Evolutionary conservation across 2,113 vertebrate species (phyloP).

Genomic region (Galemys pyrenaicus): DNA sequence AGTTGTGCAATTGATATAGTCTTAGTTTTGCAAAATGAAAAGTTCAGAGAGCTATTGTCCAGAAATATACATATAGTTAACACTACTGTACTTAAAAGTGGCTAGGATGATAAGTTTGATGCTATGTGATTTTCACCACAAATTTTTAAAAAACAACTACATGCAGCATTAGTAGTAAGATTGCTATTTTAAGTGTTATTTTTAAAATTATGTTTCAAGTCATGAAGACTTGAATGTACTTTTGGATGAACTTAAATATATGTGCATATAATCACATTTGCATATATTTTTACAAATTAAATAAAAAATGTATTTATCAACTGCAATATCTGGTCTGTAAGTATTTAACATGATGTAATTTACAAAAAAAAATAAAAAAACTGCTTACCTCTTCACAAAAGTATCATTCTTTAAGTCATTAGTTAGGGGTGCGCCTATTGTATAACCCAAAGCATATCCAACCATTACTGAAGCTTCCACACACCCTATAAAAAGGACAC

Average conservation of each 20-base stretch:
- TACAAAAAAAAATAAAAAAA: not conserved
- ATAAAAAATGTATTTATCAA: not conserved
- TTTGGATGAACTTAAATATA: not conserved
- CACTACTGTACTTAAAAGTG: not conserved
- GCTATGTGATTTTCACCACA: not conserved
- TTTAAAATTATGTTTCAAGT: conserved; percentile 3
- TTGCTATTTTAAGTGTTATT: not conserved
- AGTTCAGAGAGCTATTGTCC: not conserved
- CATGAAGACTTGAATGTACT: not conserved
- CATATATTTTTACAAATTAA: not conserved
- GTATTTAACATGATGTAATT: conserved; percentile 11
- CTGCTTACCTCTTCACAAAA: conserved; percentile 75
- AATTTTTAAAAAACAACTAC: not conserved
- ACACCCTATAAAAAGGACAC: conserved; percentile 80
- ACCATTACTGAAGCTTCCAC: conserved; percentile 78
- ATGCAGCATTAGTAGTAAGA: not conserved
- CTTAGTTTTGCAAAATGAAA: not conserved
- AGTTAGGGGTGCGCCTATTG: conserved; percentile 81
- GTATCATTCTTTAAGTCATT: conserved; percentile 43
- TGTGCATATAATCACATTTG: not conserved
- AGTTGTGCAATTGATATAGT: not conserved
- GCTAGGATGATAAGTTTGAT: not conserved
- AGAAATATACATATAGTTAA: not conserved
- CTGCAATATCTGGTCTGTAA: not conserved
- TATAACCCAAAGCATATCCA: conserved; percentile 85